A percentile compares a stretch with the other conserved stretches of the same genome.
Evolutionary conservation across 2,797 vertebrate genomes (phyloP).

Genomic region (Leucoraja ocellata): DNA sequence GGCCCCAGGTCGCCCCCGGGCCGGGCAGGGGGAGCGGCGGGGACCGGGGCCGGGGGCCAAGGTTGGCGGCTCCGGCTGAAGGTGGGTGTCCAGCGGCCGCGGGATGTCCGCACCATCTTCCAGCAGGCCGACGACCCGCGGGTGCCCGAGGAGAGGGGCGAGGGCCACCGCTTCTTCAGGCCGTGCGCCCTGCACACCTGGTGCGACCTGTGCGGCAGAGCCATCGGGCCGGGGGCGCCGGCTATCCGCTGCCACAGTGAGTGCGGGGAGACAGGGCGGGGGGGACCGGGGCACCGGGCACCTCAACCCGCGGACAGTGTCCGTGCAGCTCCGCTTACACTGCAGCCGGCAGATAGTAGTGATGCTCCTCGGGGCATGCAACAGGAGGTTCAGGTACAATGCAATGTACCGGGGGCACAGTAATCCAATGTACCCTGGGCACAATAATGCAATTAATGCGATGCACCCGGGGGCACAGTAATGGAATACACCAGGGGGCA

Average conservation of each 20-base stretch:
- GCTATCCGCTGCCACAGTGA: conserved; percentile 18
- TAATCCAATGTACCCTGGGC: no score
- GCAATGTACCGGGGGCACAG: no score
- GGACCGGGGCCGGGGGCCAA: neutral
- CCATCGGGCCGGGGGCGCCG: neutral
- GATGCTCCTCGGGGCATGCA: no score
- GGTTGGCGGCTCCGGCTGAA: neutral
- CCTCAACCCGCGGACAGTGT: no score
- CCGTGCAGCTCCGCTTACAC: no score
- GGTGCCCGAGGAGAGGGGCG: conserved; percentile 63
- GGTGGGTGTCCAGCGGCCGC: neutral
- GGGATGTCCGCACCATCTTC: conserved; percentile 20
- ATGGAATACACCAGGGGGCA: no score
- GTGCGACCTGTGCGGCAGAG: conserved; percentile 75
- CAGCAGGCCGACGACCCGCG: conserved; percentile 59
- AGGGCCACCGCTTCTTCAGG: conserved; percentile 75
- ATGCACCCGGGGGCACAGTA: no score
- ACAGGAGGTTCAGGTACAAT: no score
- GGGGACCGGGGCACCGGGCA: no score
- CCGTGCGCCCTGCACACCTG: conserved; percentile 63
- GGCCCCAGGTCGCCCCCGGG: neutral
- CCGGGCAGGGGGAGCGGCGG: neutral
- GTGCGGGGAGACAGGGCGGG: neutral
- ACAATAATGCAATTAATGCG: no score
- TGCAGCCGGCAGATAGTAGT: no score